phyloP scores from a whole-genome alignment of 1,140 invertebrate genomes.

The Apis laboriosa region DNA sequence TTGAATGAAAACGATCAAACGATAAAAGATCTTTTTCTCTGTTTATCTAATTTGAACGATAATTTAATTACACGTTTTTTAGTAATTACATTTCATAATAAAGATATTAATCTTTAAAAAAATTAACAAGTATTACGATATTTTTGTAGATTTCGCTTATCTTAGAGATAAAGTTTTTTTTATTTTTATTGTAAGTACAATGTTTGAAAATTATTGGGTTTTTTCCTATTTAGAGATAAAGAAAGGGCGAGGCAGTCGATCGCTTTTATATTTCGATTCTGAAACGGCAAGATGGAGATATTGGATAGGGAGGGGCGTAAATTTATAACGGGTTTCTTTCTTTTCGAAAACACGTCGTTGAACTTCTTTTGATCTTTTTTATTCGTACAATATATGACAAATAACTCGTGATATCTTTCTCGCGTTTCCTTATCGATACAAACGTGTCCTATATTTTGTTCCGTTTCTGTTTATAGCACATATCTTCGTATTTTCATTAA shows the following conservation, averaged over 20 bases:
- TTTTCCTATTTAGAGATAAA: background rate
- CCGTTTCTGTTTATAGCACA: slow-evolving; percentile 14
- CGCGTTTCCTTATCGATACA: background rate
- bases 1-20: background rate
- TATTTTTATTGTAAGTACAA: background rate
- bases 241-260: background rate
- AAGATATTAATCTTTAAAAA: background rate
- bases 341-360: background rate
- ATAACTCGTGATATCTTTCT: background rate
- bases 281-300: background rate
- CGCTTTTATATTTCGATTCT: background rate
- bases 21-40: background rate
- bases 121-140: background rate
- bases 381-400: background rate
- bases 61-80: background rate
- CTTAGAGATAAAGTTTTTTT: background rate
- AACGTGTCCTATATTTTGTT: background rate
- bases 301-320: background rate
- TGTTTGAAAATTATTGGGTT: background rate
- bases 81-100: background rate
- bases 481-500: background rate
- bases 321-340: background rate
- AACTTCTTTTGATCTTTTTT: background rate
- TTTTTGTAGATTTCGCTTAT: background rate
- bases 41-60: background rate